A percentile compares a stretch with the other conserved stretches of the same genome.
Evolutionary conservation across 2,113 vertebrate genomes (phyloP).

Genomic region (Phaethon lepturus): DNA sequence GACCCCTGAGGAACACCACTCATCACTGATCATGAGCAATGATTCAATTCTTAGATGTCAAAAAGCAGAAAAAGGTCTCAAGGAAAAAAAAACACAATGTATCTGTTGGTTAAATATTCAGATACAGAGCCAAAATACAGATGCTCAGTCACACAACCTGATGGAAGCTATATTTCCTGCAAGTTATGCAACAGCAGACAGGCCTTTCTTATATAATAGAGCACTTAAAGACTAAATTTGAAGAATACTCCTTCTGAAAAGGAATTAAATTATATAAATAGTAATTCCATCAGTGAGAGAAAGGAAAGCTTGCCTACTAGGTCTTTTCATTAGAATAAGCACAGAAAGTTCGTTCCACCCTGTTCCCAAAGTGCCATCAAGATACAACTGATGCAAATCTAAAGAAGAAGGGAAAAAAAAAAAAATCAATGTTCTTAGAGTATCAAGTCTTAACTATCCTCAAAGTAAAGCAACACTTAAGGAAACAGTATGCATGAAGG

Average conservation of each 20-base stretch:
- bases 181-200: neutral
- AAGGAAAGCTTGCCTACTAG: neutral
- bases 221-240: neutral
- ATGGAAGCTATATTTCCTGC: neutral
- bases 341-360: neutral
- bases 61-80: neutral
- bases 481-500: neutral
- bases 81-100: neutral
- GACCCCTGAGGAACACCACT: too few species aligned
- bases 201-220: neutral
- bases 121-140: neutral
- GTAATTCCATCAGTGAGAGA: neutral
- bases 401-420: neutral
- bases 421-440: neutral
- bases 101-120: neutral
- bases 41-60: neutral
- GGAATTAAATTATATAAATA: neutral
- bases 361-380: neutral
- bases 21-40: neutral
- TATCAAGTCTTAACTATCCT: neutral
- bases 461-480: neutral
- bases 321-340: neutral
- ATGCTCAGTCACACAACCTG: neutral
- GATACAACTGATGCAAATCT: neutral
- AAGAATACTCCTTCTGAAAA: neutral